Percentiles rank a stretch among this genome's conserved stretches.
Conservation (phyloP, 2,888 invertebrate genomes). For the Diploptera punctata region DNA sequence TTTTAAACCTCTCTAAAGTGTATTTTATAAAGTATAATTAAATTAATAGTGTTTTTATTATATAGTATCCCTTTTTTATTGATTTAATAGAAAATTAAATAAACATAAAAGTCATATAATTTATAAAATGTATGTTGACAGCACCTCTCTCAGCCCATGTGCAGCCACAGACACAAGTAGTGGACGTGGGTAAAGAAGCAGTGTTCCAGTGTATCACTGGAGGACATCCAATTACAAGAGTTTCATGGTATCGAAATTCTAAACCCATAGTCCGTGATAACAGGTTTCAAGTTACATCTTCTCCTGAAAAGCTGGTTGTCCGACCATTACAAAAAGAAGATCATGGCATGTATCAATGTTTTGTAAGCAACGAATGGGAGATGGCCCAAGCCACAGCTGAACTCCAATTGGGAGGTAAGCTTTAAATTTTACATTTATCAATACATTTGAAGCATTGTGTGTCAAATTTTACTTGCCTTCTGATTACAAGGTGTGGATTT, state of each 20-base stretch:
- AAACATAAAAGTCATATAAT: neutral
- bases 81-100: too few species aligned
- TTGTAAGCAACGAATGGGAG: conserved; percentile 56
- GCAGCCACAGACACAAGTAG: conserved; percentile 77
- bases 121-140: conserved; percentile 54
- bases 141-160: conserved; percentile 82
- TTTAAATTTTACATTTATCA: too few species aligned
- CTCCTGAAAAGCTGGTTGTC: conserved; percentile 47
- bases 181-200: conserved; percentile 85
- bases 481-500: too few species aligned
- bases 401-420: conserved; percentile 55
- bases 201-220: conserved; percentile 86
- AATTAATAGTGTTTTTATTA: too few species aligned
- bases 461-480: too few species aligned
- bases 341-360: conserved; percentile 62
- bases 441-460: too few species aligned
- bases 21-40: too few species aligned
- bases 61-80: too few species aligned
- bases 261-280: conserved; percentile 65
- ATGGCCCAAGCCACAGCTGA: conserved; percentile 56
- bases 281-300: conserved; percentile 61
- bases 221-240: conserved; percentile 82
- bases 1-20: too few species aligned
- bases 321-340: conserved; percentile 55
- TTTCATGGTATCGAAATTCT: conserved; percentile 84